Evolutionary conservation across 2,113 vertebrate species (phyloP), one percentile per base, ranked within the genome.

Genomic region (Butastur rufipennis): DNA sequence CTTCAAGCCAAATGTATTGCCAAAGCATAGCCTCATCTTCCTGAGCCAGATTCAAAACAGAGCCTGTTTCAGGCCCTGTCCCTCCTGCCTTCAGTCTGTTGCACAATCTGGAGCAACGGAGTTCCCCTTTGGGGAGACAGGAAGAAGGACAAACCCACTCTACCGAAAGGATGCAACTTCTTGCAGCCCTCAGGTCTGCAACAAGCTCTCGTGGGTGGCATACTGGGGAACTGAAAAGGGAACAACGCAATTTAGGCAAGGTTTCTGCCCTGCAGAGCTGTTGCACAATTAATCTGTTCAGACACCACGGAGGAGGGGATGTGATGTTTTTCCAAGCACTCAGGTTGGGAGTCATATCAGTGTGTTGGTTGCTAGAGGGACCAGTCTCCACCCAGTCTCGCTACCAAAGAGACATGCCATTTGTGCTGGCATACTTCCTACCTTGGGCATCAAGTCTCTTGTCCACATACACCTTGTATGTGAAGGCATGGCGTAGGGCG

Each of bases 391-490:
- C 94, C 83, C 81, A 89, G 63, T 85, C 74, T 78, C 5, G 3
- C 65, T 65, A 40, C 65, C 34, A 47, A 68, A 72, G 2, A 82
- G 65, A 50, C 38, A 71, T 2, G 27, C 25, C 38, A 17, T 3
- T 36, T 1, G 32, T 2, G 2, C 19, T 21, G 48, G 70, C 14
- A 2, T 8, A 32, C 26, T 55, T 67, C 98, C 89, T 98, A 99
- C 99, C 99, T 98, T 99, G 99, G 3, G 98, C 98, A 38, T 99
- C 99, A 13, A 99, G 98, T 52, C 99, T 98, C 96, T 99, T 99
- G 97, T 99, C 99, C 47, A 98, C 97, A 27, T 99, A 99, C 89
- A 99, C 99, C 79, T 86, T 99, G 97, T 99, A 99, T 0, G 99
- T 99, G 98, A 99, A 99, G 34, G 99, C 99, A 4, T 99, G 99